A percentile compares a stretch with the other conserved stretches of the same genome.
phyloP scores from a whole-genome alignment of 2,113 vertebrate species.

The Bettongia penicillata region DNA sequence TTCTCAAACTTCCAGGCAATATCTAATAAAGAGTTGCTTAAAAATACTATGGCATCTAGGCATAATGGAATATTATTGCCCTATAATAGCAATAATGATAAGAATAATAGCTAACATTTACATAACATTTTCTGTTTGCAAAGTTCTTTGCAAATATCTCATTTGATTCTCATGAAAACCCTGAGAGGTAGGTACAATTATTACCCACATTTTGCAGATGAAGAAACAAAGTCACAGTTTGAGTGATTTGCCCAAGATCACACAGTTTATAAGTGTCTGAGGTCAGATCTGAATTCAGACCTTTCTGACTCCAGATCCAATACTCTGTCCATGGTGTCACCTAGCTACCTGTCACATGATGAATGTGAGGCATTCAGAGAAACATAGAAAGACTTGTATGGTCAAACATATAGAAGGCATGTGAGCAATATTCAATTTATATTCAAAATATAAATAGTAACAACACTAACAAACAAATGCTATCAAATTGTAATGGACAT shows the following conservation, averaged over 20 bases:
- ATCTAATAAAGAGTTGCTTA: neutral
- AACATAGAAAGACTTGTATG: neutral
- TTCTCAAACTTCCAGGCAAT: neutral
- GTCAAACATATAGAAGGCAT: neutral
- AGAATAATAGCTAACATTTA: neutral
- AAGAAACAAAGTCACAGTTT: neutral
- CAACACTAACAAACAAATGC: neutral
- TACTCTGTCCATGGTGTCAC: neutral
- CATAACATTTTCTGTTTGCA: neutral
- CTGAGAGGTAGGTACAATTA: neutral
- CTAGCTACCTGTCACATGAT: neutral
- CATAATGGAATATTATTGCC: neutral
- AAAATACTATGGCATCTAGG: neutral
- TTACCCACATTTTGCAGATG: neutral
- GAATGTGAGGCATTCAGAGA: neutral
- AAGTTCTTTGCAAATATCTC: neutral
- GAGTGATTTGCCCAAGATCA: neutral
- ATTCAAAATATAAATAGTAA: neutral
- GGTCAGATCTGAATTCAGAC: neutral
- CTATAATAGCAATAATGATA: neutral
- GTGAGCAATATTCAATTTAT: neutral
- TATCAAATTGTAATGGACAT: neutral
- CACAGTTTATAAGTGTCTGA: neutral
- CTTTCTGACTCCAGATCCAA: neutral
- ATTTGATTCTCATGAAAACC: neutral